Evolutionary conservation across 2,113 vertebrate genomes (phyloP).

Genomic region (Phyllostomus hastatus): DNA sequence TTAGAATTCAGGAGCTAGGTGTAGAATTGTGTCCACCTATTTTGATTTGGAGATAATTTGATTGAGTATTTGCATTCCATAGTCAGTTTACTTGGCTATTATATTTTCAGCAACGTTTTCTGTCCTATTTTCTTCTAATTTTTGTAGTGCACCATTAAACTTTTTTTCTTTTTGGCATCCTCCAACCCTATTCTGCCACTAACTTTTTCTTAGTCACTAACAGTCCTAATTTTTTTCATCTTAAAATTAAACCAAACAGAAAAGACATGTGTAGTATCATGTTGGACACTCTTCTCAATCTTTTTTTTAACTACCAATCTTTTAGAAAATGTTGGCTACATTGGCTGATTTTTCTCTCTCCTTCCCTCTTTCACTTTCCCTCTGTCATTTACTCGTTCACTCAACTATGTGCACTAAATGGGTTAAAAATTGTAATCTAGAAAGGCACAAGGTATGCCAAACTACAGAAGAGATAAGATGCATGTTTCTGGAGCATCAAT

Average conservation of each 20-base stretch:
- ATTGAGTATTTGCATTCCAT: background rate
- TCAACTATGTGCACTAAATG: background rate
- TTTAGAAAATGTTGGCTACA: background rate
- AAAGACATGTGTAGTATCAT: background rate
- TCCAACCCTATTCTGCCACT: background rate
- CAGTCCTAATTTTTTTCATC: background rate
- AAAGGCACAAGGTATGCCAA: background rate
- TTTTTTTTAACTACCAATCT: background rate
- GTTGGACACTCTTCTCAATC: background rate
- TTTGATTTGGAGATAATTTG: background rate
- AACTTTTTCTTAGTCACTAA: background rate
- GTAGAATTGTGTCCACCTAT: background rate
- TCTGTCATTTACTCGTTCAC: background rate
- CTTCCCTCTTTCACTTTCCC: background rate
- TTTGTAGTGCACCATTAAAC: background rate
- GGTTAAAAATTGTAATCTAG: background rate
- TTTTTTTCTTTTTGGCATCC: background rate
- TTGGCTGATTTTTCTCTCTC: background rate
- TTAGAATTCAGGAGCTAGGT: background rate
- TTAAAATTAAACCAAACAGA: conserved; percentile 12
- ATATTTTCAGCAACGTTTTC: background rate
- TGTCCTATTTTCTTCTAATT: background rate
- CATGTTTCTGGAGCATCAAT: background rate
- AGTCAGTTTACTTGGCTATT: background rate
- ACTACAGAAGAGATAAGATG: background rate